Percentiles rank a stretch among this genome's conserved stretches.
These are phyloP conservation scores for Fopius arisanus DNA, from an alignment of 1,140 invertebrate genomes.

Conservation along the genomic window DNA sequence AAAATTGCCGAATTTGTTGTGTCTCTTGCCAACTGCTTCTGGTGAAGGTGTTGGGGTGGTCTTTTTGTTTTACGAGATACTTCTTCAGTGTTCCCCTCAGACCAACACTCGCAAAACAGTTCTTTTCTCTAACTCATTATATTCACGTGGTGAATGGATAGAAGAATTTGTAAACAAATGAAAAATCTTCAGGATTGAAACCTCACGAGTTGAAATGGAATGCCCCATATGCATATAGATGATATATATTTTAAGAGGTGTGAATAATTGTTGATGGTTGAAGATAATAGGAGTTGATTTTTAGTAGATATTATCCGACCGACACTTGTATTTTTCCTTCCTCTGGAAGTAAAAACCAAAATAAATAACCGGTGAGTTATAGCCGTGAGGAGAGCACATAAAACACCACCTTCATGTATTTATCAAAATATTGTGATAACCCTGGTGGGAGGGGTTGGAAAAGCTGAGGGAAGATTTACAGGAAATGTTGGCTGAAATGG, in stretches of 20 bases:
- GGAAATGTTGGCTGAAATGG: constrained; percentile 4
- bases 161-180: too few species aligned
- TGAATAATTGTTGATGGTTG: not conserved
- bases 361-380: constrained; percentile 60
- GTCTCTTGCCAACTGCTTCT: constrained; percentile 32
- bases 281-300: not conserved
- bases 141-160: too few species aligned
- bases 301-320: not conserved
- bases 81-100: too few species aligned
- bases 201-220: too few species aligned
- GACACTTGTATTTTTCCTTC: not conserved
- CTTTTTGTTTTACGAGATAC: constrained; percentile 25
- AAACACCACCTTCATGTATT: constrained; percentile 59
- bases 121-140: too few species aligned
- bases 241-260: not conserved
- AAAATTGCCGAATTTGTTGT: constrained; percentile 58
- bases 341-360: constrained; percentile 22
- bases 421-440: constrained; percentile 65
- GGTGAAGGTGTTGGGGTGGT: constrained; percentile 2
- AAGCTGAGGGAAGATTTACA: constrained; percentile 25
- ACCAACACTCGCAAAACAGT: too few species aligned
- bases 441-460: constrained; percentile 1
- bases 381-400: constrained; percentile 46
- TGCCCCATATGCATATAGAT: too few species aligned
- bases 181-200: too few species aligned